These are phyloP conservation scores for Lepidocyrtinus sp. DNA, from an alignment of 2,888 invertebrate genomes.

Conservation along the genomic window DNA sequence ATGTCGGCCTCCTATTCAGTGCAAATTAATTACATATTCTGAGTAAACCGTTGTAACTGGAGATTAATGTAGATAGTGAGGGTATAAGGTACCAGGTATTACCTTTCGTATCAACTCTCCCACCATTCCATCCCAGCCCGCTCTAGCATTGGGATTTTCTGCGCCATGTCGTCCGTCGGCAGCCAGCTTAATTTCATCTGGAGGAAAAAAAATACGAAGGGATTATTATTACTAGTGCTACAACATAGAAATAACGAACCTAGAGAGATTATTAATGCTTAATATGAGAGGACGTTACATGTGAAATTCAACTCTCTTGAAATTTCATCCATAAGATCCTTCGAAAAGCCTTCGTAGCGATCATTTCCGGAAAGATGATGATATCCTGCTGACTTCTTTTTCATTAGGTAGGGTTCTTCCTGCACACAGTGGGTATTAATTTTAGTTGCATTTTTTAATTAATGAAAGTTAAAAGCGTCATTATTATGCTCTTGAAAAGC, in stretches of 20 bases:
- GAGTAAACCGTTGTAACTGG: background rate
- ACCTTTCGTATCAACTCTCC: conserved; percentile 61
- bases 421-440: conserved; percentile 70
- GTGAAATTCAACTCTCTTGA: conserved; percentile 84
- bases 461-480: background rate
- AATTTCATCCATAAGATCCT: conserved; percentile 80
- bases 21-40: background rate
- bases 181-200: conserved; percentile 87
- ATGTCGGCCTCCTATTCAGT: conserved; percentile 83
- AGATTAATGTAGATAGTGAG: too few relatives aligned
- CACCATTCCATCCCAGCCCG: conserved; percentile 90
- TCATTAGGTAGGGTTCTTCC: conserved; percentile 92
- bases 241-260: too few relatives aligned
- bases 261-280: too few relatives aligned
- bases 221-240: too few relatives aligned
- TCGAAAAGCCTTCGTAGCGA: conserved; percentile 85
- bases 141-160: conserved; percentile 81
- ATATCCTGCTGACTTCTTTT: conserved; percentile 73
- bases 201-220: background rate
- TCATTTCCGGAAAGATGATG: conserved; percentile 78
- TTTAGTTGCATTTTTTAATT: too few relatives aligned
- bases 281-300: too few relatives aligned
- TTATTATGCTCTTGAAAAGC: too few relatives aligned
- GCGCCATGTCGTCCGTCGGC: conserved; percentile 88
- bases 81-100: too few relatives aligned